These are phyloP conservation scores for Lasiurus cinereus DNA, from an alignment of 2,113 vertebrate species.

Conservation along the genomic window DNA sequence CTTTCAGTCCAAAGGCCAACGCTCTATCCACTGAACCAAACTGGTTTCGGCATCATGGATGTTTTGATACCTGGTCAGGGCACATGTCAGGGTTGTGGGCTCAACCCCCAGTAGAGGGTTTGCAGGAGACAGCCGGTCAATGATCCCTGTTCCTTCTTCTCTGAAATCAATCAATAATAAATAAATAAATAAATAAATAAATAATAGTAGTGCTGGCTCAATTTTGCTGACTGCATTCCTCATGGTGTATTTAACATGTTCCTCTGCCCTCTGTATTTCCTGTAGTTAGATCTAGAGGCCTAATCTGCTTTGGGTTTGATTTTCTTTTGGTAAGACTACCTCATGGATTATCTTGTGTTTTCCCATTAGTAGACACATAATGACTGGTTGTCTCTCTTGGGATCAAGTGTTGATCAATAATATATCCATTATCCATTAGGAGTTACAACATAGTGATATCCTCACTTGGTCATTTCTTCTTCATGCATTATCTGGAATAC, in stretches of 20 bases:
- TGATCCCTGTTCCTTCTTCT: too few species aligned
- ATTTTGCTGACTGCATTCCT: not conserved
- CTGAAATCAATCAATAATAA: too few species aligned
- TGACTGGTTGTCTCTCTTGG: not conserved
- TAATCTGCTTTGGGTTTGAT: not conserved
- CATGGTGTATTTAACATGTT: not conserved
- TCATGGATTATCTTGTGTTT: not conserved
- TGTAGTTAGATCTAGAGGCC: not conserved
- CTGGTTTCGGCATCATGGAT: too few species aligned
- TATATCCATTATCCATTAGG: not conserved
- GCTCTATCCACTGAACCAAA: too few species aligned
- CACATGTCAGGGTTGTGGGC: too few species aligned
- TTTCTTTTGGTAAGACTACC: not conserved
- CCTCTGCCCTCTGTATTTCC: not conserved
- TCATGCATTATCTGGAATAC: not conserved
- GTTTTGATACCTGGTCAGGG: too few species aligned
- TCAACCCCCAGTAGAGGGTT: too few species aligned
- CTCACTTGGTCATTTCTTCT: not conserved
- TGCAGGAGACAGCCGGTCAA: too few species aligned
- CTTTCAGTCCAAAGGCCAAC: too few species aligned
- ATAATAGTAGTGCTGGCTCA: not conserved
- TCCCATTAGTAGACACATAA: not conserved
- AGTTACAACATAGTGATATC: not conserved
- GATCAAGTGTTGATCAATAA: not conserved
- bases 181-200: too few species aligned